Conservation (phyloP, 2,113 vertebrate genomes). For the Uropsilus gracilis region DNA sequence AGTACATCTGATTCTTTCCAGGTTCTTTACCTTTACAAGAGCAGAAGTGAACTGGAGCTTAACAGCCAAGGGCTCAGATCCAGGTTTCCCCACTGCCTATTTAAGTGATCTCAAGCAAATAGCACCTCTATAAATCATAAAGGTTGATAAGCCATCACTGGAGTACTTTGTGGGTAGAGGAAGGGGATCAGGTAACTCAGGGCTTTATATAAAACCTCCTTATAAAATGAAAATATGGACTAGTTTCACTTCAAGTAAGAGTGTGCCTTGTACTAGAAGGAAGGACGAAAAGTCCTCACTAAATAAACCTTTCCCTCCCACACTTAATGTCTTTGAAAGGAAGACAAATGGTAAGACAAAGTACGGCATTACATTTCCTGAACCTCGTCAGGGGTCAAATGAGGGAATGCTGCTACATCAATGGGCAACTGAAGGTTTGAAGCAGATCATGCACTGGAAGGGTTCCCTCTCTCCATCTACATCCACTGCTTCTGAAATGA, state of each 20-base stretch:
- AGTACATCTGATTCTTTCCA: neutral
- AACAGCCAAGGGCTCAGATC: neutral
- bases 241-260: neutral
- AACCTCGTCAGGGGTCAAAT: neutral
- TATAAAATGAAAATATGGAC: neutral
- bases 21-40: neutral
- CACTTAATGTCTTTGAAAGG: neutral
- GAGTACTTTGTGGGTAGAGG: neutral
- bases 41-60: neutral
- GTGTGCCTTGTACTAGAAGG: neutral
- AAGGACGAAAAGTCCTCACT: neutral
- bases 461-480: neutral
- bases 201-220: neutral
- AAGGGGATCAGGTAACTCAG: neutral
- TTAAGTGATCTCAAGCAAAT: neutral
- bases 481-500: neutral
- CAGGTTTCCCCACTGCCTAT: neutral
- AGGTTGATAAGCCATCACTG: neutral
- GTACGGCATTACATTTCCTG: neutral
- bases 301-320: neutral
- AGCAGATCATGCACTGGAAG: neutral
- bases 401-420: neutral
- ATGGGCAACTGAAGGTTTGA: neutral
- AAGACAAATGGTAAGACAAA: neutral
- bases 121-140: neutral